phyloP scores from a whole-genome alignment of 2,797 vertebrate species.

The Lagodon rhomboides region DNA sequence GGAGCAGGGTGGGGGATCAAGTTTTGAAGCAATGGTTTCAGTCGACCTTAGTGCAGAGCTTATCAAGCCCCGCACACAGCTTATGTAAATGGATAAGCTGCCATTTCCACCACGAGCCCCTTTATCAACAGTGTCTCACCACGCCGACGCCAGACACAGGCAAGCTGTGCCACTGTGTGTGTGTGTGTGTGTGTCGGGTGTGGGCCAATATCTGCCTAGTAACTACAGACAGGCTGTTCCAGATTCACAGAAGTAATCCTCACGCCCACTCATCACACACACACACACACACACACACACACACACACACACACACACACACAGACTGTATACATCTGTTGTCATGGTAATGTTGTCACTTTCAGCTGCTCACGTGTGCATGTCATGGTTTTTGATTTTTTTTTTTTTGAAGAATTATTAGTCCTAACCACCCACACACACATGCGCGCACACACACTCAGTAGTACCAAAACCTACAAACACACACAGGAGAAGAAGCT shows the following conservation, averaged over 20 bases:
- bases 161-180: slow-evolving; percentile 62
- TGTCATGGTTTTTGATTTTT: slow-evolving; percentile 29
- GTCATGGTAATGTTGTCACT: slow-evolving; percentile 61
- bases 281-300: slow-evolving; percentile 1
- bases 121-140: slow-evolving; percentile 78
- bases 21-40: slow-evolving; percentile 63
- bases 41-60: slow-evolving; percentile 61
- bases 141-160: slow-evolving; percentile 68
- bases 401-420: slow-evolving; percentile 10
- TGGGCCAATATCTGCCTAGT: slow-evolving; percentile 77
- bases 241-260: slow-evolving; percentile 76
- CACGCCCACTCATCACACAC: slow-evolving; percentile 19
- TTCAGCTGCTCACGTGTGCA: slow-evolving; percentile 54
- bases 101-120: slow-evolving; percentile 69
- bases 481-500: slow-evolving; percentile 34
- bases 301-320: slow-evolving; percentile 9
- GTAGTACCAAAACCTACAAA: slow-evolving; percentile 25
- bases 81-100: slow-evolving; percentile 82
- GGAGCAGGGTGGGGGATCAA: slow-evolving; percentile 52
- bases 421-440: slow-evolving; percentile 20
- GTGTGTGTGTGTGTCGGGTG: slow-evolving; percentile 48
- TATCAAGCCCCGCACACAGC: slow-evolving; percentile 75
- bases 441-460: slow-evolving; percentile 38
- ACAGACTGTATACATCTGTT: slow-evolving; percentile 49
- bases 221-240: slow-evolving; percentile 73